Conservation (phyloP, 2,797 vertebrate genomes). For the Pempheris klunzingeri region DNA sequence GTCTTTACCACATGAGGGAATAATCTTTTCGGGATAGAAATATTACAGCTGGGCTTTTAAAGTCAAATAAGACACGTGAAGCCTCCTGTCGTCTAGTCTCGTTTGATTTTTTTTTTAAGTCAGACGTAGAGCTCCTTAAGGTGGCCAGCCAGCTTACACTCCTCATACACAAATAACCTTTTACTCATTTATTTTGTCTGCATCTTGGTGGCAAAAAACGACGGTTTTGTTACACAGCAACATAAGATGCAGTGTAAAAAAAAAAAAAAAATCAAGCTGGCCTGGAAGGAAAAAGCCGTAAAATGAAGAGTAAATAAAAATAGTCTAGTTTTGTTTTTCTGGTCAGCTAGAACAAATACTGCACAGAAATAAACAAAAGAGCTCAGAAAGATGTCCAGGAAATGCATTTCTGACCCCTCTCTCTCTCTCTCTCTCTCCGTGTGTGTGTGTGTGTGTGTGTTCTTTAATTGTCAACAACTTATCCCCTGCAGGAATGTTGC, state of each 20-base stretch:
- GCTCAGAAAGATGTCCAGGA: slow-evolving; percentile 24
- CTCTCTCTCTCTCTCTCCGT: slow-evolving; percentile 19
- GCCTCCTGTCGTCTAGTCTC: neutral
- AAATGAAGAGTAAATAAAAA: slow-evolving; percentile 18
- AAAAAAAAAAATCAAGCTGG: neutral
- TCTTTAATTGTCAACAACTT: slow-evolving; percentile 85
- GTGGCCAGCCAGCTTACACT: neutral
- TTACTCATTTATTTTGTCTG: neutral
- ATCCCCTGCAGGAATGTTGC: slow-evolving; percentile 82
- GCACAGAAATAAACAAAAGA: slow-evolving; percentile 26
- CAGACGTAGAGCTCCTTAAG: neutral
- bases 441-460: slow-evolving; percentile 47
- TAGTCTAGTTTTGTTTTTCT: neutral
- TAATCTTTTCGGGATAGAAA: neutral
- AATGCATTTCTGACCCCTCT: slow-evolving; percentile 35
- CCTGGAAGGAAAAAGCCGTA: neutral
- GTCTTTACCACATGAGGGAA: neutral
- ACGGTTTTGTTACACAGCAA: neutral
- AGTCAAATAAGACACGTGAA: neutral
- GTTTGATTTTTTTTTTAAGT: slow-evolving; percentile 6
- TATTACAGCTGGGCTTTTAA: neutral
- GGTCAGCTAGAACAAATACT: neutral
- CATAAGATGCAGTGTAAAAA: slow-evolving; percentile 17
- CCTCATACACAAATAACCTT: neutral
- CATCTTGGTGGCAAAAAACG: neutral